These are phyloP conservation scores for Pampusana beccarii DNA, from an alignment of 2,113 vertebrate species.

Conservation along the genomic window DNA sequence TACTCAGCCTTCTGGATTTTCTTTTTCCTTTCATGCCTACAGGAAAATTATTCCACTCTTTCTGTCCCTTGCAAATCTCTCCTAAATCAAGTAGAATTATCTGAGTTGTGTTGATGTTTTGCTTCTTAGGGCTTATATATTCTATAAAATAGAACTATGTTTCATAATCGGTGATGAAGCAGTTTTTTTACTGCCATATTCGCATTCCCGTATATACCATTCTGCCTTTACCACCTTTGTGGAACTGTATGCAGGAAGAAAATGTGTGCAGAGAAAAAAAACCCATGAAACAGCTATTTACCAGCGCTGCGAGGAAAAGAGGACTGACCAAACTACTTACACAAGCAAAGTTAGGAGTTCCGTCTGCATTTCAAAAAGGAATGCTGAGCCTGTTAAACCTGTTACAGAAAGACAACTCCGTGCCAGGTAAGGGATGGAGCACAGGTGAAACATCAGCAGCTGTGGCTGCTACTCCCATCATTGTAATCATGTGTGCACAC, in stretches of 20 bases:
- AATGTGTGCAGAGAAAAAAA: neutral
- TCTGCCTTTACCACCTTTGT: neutral
- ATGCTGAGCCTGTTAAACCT: slow-evolving; percentile 49
- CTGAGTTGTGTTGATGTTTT: neutral
- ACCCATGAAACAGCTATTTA: neutral
- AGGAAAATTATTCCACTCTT: neutral
- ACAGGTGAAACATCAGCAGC: neutral
- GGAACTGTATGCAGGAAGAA: neutral
- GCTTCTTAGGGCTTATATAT: neutral
- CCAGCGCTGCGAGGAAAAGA: neutral
- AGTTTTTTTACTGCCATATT: neutral
- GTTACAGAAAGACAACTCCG: neutral
- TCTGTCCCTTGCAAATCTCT: neutral
- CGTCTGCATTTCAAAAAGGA: slow-evolving; percentile 60
- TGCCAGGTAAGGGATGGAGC: slow-evolving; percentile 34
- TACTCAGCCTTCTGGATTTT: neutral
- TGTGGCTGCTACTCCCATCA: neutral
- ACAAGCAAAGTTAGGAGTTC: slow-evolving; percentile 3
- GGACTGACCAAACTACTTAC: slow-evolving; percentile 9
- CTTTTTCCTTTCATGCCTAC: neutral
- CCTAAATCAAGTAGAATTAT: neutral
- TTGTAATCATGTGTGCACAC: neutral
- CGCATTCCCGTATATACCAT: neutral
- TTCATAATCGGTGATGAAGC: neutral
- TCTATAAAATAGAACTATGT: neutral